Evolutionary conservation across 1,140 invertebrate genomes (phyloP), one percentile per base, ranked within the genome.

Genomic region (Eueides isabella): DNA sequence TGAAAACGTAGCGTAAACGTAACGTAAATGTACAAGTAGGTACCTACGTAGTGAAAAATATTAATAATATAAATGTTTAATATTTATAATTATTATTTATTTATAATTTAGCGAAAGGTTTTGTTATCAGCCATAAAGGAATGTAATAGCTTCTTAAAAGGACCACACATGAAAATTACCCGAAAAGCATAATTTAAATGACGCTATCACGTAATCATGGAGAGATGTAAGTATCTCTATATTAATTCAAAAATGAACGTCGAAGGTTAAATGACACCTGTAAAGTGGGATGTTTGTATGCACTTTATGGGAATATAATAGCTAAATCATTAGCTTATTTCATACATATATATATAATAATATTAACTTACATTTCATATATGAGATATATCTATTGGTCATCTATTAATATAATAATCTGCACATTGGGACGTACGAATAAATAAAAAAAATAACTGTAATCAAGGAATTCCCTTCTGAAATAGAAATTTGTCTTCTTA

Each of bases 231-330:
- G 41, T n/a, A 48, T 5, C n/a, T 48, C 41, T 48, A 23, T 48
- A 48, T 48, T n/a, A 19, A 6, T 19, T 7, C n/a, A 0, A 23
- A 19, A 9, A 48, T 48, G 41, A 48, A 48, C 41, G 41, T 48
- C n/a, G 35, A 16, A 12, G 41, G n/a, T 44, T 48, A 48, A 48
- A 48, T n/a, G n/a, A 48, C 41, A 19, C 16, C n/a, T 38, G 16
- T 48, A 48, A 48, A 48, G 41, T 48, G n/a, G 41, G 41, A 48
- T 48, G 7, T 48, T 48, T 48, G 41, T 48, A 19, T 16, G 41
- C 7, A n/a, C 41, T 48, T 33, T 29, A 64, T 64, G 62, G 12
- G 62, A 64, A 64, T 64, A 64, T 64, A 64, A 64, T 64, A 31
- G 62, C 31, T 31, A 64, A 64, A 64, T 64, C 29, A 33, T 64